These are phyloP conservation scores for Sitta carolinensis DNA, from an alignment of 2,797 vertebrate genomes.

Conservation along the genomic window DNA sequence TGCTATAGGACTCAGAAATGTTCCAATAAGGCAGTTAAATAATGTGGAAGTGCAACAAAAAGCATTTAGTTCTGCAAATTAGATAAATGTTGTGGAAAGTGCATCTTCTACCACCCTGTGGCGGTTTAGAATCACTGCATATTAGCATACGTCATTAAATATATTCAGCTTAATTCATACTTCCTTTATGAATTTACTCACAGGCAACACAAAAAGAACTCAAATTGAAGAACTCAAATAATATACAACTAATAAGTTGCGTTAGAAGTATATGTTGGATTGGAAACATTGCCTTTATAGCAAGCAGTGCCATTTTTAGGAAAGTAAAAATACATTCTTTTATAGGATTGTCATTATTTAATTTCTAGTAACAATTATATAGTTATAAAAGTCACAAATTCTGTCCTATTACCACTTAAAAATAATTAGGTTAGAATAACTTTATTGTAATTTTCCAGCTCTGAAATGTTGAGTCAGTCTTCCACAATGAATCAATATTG, in stretches of 20 bases:
- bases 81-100: conserved; percentile 72
- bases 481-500: neutral
- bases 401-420: neutral
- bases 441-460: neutral
- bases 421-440: neutral
- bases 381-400: neutral
- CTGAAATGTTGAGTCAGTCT: neutral
- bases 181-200: conserved; percentile 34
- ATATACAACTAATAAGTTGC: neutral
- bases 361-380: neutral
- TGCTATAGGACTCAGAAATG: neutral
- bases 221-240: neutral
- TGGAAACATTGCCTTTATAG: neutral
- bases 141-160: conserved; percentile 71
- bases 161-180: conserved; percentile 31
- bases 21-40: conserved; percentile 43
- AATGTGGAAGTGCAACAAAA: conserved; percentile 48
- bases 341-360: neutral
- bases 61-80: conserved; percentile 70
- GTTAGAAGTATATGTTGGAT: neutral
- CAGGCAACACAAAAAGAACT: neutral
- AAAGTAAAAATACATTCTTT: neutral
- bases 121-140: conserved; percentile 76
- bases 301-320: neutral
- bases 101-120: conserved; percentile 79